Base-by-base conservation (phyloP, 2,113 vertebrate genomes). In the Coryphaenoides rupestris region DNA sequence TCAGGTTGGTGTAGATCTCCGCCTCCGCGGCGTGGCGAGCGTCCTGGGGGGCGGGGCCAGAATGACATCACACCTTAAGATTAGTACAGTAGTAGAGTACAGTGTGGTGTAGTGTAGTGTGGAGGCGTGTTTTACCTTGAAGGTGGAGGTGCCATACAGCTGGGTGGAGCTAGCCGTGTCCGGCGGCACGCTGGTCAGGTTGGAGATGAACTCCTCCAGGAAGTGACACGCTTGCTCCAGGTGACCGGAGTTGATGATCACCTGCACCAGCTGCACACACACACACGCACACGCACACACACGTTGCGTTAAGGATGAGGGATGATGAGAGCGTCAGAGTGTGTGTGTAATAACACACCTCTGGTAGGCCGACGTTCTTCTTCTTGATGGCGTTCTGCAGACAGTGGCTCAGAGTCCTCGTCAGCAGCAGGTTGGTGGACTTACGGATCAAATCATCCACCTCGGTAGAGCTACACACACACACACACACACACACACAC, bases 361-460 rank as follows among this genome's bases (percentile, higher is more conserved):
- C 97, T 0, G 95, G 95, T 59, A 99, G 88, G 0, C 97, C 96
- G 0, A 98, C 91, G 16, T 98, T 98, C 80, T 88, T 98, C 86
- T 95, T 95, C 88, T 97, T 98, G 68, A 98, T 99, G 79, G 92
- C 94, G 0, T 93, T 98, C 81, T 98, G 95, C 62, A 99, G 89
- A 67, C 93, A 95, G 89, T 93, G 90, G 90, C 95, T 98, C 63
- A 99, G 92, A 0, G 95, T 98, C 50, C 97, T 86, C 60, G 95
- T 98, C 81, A 98, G 84, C 77, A 99, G 81, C 67, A 98, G 87
- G 19, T 99, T 98, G 0, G 96, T 98, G 1, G 97, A 98, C 84
- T 99, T 98, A 60, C 96, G 88, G 74, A 99, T 99, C 96, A 98
- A 98, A 70, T 99, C 96, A 3, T 99, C 97, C 0, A 99, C 87